Percentiles rank a stretch among this genome's conserved stretches.
These are phyloP conservation scores for Octodon degus DNA, from an alignment of 2,113 vertebrate species.

Conservation along the genomic window DNA sequence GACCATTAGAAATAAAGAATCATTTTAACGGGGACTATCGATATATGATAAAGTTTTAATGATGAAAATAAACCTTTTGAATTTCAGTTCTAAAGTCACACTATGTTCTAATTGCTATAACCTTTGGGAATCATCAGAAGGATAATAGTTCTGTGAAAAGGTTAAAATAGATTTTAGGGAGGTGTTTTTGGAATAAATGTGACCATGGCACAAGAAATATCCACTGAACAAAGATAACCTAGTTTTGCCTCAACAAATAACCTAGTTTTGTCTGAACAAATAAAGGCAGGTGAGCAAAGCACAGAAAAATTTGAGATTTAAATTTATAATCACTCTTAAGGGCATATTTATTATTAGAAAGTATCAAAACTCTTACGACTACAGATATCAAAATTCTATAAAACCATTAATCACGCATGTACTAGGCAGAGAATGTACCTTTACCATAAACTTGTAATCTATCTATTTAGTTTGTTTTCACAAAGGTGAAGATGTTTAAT, in stretches of 20 bases:
- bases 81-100: constrained; percentile 56
- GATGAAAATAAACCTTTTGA: constrained; percentile 59
- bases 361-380: neutral
- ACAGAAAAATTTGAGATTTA: neutral
- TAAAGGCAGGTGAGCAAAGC: neutral
- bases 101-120: constrained; percentile 60
- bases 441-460: neutral
- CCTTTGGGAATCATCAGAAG: constrained; percentile 19
- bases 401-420: neutral
- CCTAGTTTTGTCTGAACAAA: neutral
- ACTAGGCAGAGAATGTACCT: neutral
- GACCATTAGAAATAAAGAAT: neutral
- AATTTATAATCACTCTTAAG: neutral
- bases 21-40: constrained; percentile 41
- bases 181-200: neutral
- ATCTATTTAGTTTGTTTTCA: neutral
- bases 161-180: neutral
- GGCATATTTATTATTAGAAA: neutral
- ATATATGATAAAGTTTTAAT: constrained; percentile 36
- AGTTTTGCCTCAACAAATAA: neutral
- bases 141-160: neutral
- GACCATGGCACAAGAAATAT: neutral
- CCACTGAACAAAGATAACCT: neutral
- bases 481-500: neutral
- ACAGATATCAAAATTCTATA: neutral